These are phyloP conservation scores for Anarrhichthys ocellatus DNA, from an alignment of 2,113 vertebrate genomes.

Conservation along the genomic window DNA sequence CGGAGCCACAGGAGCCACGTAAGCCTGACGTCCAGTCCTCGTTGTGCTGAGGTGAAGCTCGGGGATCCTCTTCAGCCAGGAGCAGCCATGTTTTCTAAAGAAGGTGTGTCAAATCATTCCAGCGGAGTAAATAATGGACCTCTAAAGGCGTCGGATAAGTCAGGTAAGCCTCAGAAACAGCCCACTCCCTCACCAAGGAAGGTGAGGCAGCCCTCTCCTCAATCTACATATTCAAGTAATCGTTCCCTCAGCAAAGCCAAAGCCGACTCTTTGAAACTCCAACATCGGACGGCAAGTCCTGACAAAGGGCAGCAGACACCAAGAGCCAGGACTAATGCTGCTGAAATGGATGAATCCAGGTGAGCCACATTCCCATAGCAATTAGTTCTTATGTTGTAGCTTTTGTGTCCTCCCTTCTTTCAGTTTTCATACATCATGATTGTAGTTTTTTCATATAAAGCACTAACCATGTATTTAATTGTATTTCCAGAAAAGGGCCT, in stretches of 20 bases:
- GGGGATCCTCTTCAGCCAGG: conserved; percentile 32
- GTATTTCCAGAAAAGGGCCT: conserved; percentile 74
- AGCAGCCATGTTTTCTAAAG: conserved; percentile 31
- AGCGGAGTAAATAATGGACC: background rate
- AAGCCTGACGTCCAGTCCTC: conserved; percentile 29
- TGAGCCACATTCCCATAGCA: conserved; percentile 11
- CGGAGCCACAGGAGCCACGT: conserved; percentile 17
- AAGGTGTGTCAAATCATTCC: background rate
- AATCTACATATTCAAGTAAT: background rate
- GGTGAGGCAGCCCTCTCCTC: conserved; percentile 4
- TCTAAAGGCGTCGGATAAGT: background rate
- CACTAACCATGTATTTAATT: background rate
- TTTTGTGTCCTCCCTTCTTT: background rate
- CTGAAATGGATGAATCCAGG: conserved; percentile 60
- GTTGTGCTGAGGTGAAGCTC: background rate
- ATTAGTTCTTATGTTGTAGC: background rate
- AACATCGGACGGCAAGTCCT: background rate
- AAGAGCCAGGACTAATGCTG: background rate
- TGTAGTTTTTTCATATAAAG: background rate
- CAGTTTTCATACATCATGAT: background rate
- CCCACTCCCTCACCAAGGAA: conserved; percentile 15
- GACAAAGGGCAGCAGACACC: background rate
- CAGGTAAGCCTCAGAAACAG: background rate
- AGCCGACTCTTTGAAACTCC: background rate
- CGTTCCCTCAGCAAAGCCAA: background rate